Evolutionary conservation across 2,888 invertebrate species (phyloP).

Genomic region (Synergus itoensis): DNA sequence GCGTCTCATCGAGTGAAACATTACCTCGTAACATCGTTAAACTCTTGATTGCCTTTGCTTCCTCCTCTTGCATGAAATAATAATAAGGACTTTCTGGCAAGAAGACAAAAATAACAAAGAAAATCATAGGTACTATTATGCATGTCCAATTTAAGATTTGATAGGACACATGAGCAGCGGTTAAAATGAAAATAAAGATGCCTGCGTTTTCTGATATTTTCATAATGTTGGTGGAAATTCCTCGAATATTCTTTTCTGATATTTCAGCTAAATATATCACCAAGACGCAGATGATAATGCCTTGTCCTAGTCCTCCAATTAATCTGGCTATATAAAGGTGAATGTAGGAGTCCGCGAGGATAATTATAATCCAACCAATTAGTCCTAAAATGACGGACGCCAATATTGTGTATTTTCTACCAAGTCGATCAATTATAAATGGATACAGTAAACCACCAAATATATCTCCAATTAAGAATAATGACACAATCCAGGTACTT

Average conservation of each 20-base stretch:
- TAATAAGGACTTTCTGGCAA: slow-evolving; percentile 85
- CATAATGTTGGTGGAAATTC: slow-evolving; percentile 80
- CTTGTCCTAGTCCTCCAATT: slow-evolving; percentile 75
- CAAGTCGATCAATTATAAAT: too few species aligned
- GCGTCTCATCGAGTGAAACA: neutral
- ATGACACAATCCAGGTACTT: too few species aligned
- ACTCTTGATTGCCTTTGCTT: slow-evolving; percentile 77
- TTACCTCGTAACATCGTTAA: neutral
- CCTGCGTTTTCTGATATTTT: slow-evolving; percentile 76
- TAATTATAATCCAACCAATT: too few species aligned
- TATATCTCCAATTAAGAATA: too few species aligned
- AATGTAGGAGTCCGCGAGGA: too few species aligned
- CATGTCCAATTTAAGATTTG: slow-evolving; percentile 79
- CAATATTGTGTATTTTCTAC: too few species aligned
- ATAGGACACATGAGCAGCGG: slow-evolving; percentile 78
- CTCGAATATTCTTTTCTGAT: slow-evolving; percentile 80
- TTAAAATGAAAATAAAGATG: slow-evolving; percentile 73
- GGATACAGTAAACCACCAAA: too few species aligned
- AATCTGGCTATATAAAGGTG: too few species aligned
- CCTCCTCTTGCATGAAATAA: slow-evolving; percentile 79
- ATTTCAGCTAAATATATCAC: slow-evolving; percentile 83
- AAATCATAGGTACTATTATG: slow-evolving; percentile 80
- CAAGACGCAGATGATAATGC: slow-evolving; percentile 78
- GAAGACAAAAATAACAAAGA: slow-evolving; percentile 80
- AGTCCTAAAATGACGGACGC: too few species aligned